Conservation (phyloP, 2,113 vertebrate genomes). For the Campylomormyrus tamandua region DNA sequence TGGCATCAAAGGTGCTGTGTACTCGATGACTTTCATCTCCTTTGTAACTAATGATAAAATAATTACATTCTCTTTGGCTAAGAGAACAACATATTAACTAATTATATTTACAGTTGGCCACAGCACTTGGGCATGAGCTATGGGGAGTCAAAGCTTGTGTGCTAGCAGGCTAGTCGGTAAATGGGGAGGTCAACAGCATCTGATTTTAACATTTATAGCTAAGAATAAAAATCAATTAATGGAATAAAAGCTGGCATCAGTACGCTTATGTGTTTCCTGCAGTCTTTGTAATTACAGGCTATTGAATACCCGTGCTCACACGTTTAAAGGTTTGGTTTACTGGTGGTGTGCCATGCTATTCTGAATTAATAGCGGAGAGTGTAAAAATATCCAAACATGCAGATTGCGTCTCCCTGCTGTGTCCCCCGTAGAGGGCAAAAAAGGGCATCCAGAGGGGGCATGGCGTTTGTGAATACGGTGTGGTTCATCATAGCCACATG, state of each 20-base stretch:
- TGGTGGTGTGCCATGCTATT: neutral
- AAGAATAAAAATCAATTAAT: neutral
- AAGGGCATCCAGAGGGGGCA: neutral
- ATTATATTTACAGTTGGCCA: conserved; percentile 4
- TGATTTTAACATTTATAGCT: neutral
- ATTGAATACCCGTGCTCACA: neutral
- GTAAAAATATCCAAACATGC: conserved; percentile 5
- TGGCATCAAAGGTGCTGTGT: neutral
- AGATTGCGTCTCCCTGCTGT: neutral
- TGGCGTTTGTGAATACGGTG: neutral
- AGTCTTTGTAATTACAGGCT: neutral
- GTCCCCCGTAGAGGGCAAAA: neutral
- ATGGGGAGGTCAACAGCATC: neutral
- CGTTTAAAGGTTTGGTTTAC: neutral
- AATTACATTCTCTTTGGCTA: neutral
- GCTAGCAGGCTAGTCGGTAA: neutral
- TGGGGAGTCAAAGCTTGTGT: neutral
- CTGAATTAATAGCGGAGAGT: neutral
- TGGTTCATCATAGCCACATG: neutral
- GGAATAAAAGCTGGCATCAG: neutral
- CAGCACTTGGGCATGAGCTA: neutral
- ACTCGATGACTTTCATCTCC: neutral
- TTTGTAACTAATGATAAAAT: neutral
- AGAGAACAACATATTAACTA: neutral
- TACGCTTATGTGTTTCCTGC: neutral